Evolutionary conservation across 2,113 vertebrate genomes (phyloP), one percentile per base, ranked within the genome.

Genomic region (Rhizomys pruinosus): DNA sequence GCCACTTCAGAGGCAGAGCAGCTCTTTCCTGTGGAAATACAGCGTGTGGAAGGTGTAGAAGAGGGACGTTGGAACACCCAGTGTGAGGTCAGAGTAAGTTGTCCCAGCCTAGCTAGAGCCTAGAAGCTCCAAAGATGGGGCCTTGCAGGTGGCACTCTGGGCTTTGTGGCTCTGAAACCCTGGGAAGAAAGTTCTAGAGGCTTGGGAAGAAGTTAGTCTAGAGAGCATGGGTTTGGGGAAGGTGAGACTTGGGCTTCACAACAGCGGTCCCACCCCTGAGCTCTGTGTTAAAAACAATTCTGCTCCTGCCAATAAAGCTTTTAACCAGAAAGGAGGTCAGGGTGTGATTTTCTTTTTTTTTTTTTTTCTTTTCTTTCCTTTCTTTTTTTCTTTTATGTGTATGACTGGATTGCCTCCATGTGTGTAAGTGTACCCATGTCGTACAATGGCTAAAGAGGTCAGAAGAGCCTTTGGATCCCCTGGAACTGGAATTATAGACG

Each of bases 21-120:
- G 73, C 87, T 93, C 81, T 96, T 96, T 96, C 97, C 96, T 2
- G 4, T 96, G 96, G 96, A 97, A 97, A 97, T 84, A 61, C 47
- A 29, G 77, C 44, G 6, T 39, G 2, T 95, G 96, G 96, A 97
- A 96, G 63, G 63, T 61, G 71, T 34, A 17, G 42, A 69, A 73
- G 81, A 85, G n/a, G 69, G n/a, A 61, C 78, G 34, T 44, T 39
- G 39, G 32, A 68, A 52, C 44, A 27, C 39, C 19, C 39, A 32
- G 76, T 82, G 71, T 34, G 52, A 71, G 55, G 55, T 44, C 61
- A 59, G 79, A 47, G 57, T 19, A 22, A 47, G 72, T 37, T 17
- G 4, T 20, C 37, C 44, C 42, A 42, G 8, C 71, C 79, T 0
- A 29, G 61, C n/a, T n/a, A 52, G 74, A 47, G 27, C 39, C 25